Conservation (phyloP, 2,888 invertebrate genomes). For the Heliconius hortense region DNA sequence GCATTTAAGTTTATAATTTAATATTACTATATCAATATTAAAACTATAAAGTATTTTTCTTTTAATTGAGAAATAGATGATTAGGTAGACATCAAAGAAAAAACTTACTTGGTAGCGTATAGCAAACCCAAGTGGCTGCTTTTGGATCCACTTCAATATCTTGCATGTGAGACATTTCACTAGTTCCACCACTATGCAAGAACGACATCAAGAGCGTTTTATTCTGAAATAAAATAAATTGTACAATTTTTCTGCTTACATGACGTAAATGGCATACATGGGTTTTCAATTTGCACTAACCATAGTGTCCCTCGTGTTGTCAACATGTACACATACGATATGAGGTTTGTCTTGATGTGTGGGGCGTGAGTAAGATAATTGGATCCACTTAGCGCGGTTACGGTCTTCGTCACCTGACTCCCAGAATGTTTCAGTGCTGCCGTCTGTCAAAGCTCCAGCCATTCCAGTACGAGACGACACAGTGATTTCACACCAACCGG, state of each 20-base stretch:
- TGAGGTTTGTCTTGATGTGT: constrained; percentile 82
- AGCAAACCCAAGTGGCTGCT: constrained; percentile 95
- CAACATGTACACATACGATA: constrained; percentile 93
- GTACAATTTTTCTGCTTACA: not conserved
- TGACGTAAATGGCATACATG: not conserved
- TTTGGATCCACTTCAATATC: constrained; percentile 93
- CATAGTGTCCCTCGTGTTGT: constrained; percentile 95
- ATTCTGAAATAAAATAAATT: constrained; percentile 82
- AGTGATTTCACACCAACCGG: constrained; percentile 88
- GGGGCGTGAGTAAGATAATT: constrained; percentile 72
- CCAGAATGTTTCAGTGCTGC: constrained; percentile 99
- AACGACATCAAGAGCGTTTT: constrained; percentile 94
- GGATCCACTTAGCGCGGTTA: constrained; percentile 94
- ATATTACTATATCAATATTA: not conserved
- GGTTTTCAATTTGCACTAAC: constrained; percentile 70
- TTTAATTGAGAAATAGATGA: not conserved
- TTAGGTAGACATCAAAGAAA: constrained; percentile 49
- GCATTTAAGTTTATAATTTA: no score
- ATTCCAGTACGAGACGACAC: constrained; percentile 97
- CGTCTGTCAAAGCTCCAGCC: constrained; percentile 95
- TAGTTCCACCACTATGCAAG: constrained; percentile 89
- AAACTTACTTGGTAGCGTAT: constrained; percentile 86
- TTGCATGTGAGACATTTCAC: constrained; percentile 90
- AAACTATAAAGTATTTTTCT: not conserved
- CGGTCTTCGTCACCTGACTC: constrained; percentile 98